A percentile compares a stretch with the other conserved stretches of the same genome.
Conservation (phyloP, 1,140 invertebrate genomes). For the Telenomus remus region DNA sequence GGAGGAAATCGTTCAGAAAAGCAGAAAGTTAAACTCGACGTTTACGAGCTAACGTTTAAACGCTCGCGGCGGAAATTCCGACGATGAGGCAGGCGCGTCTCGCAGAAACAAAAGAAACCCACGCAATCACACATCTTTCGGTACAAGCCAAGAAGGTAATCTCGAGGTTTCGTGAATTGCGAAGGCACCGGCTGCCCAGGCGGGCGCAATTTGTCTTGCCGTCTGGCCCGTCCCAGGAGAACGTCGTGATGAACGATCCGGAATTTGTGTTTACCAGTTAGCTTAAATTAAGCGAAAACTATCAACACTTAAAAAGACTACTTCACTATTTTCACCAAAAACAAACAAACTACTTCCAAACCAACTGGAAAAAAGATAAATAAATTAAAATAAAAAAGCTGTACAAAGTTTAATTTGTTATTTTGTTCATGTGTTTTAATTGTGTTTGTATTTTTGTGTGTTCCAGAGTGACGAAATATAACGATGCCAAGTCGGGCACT, state of each 20-base stretch:
- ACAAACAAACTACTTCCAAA: background rate
- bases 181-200: constrained; percentile 57
- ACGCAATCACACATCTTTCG: constrained; percentile 40
- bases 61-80: constrained; percentile 38
- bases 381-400: no score
- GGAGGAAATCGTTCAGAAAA: constrained; percentile 35
- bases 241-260: constrained; percentile 62
- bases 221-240: constrained; percentile 47
- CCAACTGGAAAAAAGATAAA: background rate
- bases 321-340: constrained; percentile 4
- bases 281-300: constrained; percentile 66
- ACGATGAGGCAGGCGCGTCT: constrained; percentile 11
- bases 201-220: constrained; percentile 63
- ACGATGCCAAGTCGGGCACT: constrained; percentile 32
- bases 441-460: no score
- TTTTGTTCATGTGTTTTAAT: no score
- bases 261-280: constrained; percentile 50
- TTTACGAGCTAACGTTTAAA: constrained; percentile 47
- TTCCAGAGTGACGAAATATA: no score
- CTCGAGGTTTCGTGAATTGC: constrained; percentile 54
- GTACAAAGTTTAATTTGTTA: no score
- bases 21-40: constrained; percentile 53
- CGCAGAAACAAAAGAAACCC: constrained; percentile 41
- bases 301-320: constrained; percentile 53
- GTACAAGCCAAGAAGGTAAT: constrained; percentile 50